Evolutionary conservation across 2,797 vertebrate species (phyloP), one percentile per base, ranked within the genome.

Genomic region (Rhinatrema bivittatum): DNA sequence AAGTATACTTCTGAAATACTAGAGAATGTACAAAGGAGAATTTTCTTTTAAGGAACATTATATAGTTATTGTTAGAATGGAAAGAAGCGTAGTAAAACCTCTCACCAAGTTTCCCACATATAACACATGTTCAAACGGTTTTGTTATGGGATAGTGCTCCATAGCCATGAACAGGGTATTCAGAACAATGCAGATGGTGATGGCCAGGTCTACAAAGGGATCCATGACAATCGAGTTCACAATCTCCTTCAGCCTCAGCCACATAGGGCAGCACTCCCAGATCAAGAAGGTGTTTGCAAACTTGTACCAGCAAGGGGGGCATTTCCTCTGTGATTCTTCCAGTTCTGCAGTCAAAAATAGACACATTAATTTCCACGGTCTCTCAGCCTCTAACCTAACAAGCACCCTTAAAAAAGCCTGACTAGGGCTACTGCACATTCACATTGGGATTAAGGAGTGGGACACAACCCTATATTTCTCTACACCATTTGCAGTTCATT

Each of bases 121-220:
- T 42, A 99, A 79, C 51, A 96, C 93, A 0, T 61, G 56, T 22
- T 90, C 78, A 16, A 99, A 99, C 0, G 87, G 45, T 0, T 32
- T 10, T 0, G 94, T 92, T 93, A 99, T 98, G 4, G 96, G 96
- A 44, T 99, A 93, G 58, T 99, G 95, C 58, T 99, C 96, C 95
- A 99, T 95, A 3, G 96, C 93, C 96, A 99, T 99, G 65, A 99
- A 99, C 29, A 98, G 56, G 0, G 96, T 99, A 68, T 99, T 99
- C 53, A 99, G 89, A 45, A 97, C 93, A 10, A 99, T 99, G 50
- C 96, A 99, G 74, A 99, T 98, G 62, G 96, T 99, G 68, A 99
- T 98, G 72, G 94, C 90, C 65, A 99, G 65, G 62, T 99, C 96
- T 32, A 99, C 95, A 29, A 99, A 99, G 1, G 96, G 96, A 67